Conservation (phyloP, 1,140 invertebrate genomes). For the Manduca sexta region DNA sequence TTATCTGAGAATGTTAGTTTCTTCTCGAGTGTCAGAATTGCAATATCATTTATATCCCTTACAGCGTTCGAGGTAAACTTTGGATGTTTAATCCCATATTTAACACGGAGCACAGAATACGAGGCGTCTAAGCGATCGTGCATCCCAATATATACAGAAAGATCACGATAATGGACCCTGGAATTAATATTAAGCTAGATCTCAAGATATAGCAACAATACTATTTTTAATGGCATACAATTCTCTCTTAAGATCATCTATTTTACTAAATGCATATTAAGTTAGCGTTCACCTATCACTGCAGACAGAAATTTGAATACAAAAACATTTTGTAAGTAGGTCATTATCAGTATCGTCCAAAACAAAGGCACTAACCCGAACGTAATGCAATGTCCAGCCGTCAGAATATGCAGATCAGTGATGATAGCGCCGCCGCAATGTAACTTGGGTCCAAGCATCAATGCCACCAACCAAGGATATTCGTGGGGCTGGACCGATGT, state of each 20-base stretch:
- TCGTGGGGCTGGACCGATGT: constrained; percentile 73
- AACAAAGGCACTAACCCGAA: constrained; percentile 44
- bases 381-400: constrained; percentile 77
- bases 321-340: too few relatives aligned
- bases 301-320: too few relatives aligned
- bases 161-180: constrained; percentile 47
- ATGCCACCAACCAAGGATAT: constrained; percentile 78
- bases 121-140: constrained; percentile 46
- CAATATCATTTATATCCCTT: constrained; percentile 70
- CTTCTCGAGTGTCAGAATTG: constrained; percentile 63
- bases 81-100: constrained; percentile 52
- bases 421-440: constrained; percentile 80
- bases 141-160: constrained; percentile 55
- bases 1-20: constrained; percentile 51
- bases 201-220: too few relatives aligned
- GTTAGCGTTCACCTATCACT: too few relatives aligned
- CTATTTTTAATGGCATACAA: too few relatives aligned
- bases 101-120: constrained; percentile 23
- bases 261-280: too few relatives aligned
- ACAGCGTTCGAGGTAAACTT: constrained; percentile 61
- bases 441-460: constrained; percentile 71
- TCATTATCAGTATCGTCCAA: too few relatives aligned
- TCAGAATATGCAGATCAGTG: constrained; percentile 75
- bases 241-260: too few relatives aligned
- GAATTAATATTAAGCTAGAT: constrained; percentile 6